A percentile compares a stretch with the other conserved stretches of the same genome.
These are phyloP conservation scores for Phaethon lepturus DNA, from an alignment of 2,113 vertebrate genomes.

Conservation along the genomic window DNA sequence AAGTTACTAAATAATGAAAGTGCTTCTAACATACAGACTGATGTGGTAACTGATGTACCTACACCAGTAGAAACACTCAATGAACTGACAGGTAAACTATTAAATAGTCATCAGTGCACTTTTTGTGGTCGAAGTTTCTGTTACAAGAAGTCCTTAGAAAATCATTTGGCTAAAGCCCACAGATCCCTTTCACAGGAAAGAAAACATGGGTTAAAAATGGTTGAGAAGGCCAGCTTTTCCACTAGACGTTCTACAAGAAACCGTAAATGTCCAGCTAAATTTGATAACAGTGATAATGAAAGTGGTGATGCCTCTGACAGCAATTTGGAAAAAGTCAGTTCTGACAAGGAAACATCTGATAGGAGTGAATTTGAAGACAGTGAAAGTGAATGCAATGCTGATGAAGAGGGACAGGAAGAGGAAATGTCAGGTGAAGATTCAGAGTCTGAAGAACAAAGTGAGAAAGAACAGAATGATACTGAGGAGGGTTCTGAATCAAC, in stretches of 20 bases:
- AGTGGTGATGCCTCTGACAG: slow-evolving; percentile 66
- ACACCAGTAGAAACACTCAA: slow-evolving; percentile 48
- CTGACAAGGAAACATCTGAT: slow-evolving; percentile 70
- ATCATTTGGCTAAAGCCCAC: slow-evolving; percentile 82
- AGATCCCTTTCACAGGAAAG: slow-evolving; percentile 49
- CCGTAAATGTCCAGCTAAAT: slow-evolving; percentile 85
- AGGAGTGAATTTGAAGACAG: slow-evolving; percentile 73
- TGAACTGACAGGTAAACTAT: slow-evolving; percentile 71
- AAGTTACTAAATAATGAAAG: slow-evolving; percentile 85
- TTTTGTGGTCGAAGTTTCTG: slow-evolving; percentile 80
- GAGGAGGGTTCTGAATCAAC: slow-evolving; percentile 60
- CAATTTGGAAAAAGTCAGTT: slow-evolving; percentile 60
- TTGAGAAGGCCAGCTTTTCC: slow-evolving; percentile 71
- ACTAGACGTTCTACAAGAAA: slow-evolving; percentile 83
- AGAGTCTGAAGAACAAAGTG: slow-evolving; percentile 71
- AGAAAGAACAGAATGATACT: slow-evolving; percentile 65
- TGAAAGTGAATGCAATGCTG: slow-evolving; percentile 75
- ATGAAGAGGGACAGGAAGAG: slow-evolving; percentile 68
- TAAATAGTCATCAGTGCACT: slow-evolving; percentile 75
- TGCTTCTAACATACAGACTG: slow-evolving; percentile 50
- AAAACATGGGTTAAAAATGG: slow-evolving; percentile 75
- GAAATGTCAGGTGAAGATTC: slow-evolving; percentile 75
- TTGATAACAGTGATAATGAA: slow-evolving; percentile 76
- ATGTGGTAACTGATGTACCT: slow-evolving; percentile 47
- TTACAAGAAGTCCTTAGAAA: slow-evolving; percentile 84